phyloP scores from a whole-genome alignment of 2,888 invertebrate genomes.

The Andrena fulva region DNA sequence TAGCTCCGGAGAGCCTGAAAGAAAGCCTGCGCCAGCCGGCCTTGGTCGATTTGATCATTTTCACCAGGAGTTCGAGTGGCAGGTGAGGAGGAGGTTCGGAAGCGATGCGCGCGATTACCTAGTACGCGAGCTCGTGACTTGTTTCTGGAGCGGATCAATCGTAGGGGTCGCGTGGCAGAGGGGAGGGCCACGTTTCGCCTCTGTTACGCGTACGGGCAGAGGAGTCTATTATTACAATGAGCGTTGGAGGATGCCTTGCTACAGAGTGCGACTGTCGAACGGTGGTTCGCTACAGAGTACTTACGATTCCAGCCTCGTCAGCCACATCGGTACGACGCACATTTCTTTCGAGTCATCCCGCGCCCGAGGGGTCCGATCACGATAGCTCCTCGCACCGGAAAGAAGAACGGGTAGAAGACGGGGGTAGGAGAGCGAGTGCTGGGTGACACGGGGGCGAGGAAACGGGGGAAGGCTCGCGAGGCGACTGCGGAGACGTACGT shows the following conservation, averaged over 20 bases:
- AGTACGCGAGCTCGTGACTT: not conserved
- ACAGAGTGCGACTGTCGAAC: not conserved
- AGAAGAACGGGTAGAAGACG: slow-evolving; percentile 17
- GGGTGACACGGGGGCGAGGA: slow-evolving; percentile 5
- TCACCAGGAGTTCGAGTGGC: not conserved
- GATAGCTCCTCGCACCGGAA: slow-evolving; percentile 11
- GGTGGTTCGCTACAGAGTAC: slow-evolving; percentile 62
- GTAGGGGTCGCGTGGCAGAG: slow-evolving; percentile 39
- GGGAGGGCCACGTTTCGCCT: slow-evolving; percentile 13
- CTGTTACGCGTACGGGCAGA: not conserved
- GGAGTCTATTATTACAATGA: not conserved
- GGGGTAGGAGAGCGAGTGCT: slow-evolving; percentile 17
- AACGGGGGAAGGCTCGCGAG: slow-evolving; percentile 1
- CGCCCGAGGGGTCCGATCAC: slow-evolving; percentile 18
- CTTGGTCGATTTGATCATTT: not conserved
- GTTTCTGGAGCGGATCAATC: slow-evolving; percentile 42
- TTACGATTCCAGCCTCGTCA: slow-evolving; percentile 83
- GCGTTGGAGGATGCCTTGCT: not conserved
- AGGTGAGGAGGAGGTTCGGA: not conserved
- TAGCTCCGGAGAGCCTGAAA: not conserved
- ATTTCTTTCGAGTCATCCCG: slow-evolving; percentile 81
- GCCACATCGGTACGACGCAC: slow-evolving; percentile 81
- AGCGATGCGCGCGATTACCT: not conserved
- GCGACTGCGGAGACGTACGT: slow-evolving; percentile 26
- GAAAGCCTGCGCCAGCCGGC: not conserved